Evolutionary conservation across 2,888 invertebrate species (phyloP), one percentile per base, ranked within the genome.

Genomic region (Drosophila nigritarsus): DNA sequence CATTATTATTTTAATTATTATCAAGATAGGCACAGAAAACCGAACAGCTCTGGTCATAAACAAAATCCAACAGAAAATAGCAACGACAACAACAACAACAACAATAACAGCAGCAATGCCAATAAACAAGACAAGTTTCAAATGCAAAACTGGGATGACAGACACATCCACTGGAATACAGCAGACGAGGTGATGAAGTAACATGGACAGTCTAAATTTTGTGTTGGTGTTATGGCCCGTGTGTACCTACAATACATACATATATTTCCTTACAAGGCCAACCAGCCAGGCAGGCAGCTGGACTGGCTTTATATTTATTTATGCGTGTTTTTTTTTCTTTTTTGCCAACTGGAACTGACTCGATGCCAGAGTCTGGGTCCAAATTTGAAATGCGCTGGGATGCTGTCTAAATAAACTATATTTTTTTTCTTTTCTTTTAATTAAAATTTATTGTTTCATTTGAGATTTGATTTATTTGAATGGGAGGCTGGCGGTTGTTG

Each of bases 401-500:
- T 50, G 53, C 70, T 65, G 77, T 65, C 63, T 70, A 83, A 83
- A 74, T 65, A 68, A 51, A 38, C n/a, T 11, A 30, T 30, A 30
- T 30, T 30, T n/a, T 34, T 27, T 32, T 20, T n/a, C n/a, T n/a
- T 29, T 55, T 34, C 30, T 49, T 45, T 63, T 9, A 18, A 58
- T 45, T 55, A 34, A 55, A 42, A 55, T 32, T 66, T 61, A 51
- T 63, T 56, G 60, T 36, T 62, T 62, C 45, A 80, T 64, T 71
- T 76, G 69, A 53, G 76, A 72, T 82, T 75, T 83, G 84, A 84
- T 81, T 89, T 86, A 89, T 80, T 84, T 88, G 78, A 69, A 72
- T 83, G 69, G 56, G 54, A 13, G 11, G n/a, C 59, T 27, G 40
- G 29, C 64, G 48, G 45, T 15, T n/a, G 27, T 24, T 20, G 32